phyloP scores from a whole-genome alignment of 2,888 invertebrate species.

The Lobophora halterata region DNA sequence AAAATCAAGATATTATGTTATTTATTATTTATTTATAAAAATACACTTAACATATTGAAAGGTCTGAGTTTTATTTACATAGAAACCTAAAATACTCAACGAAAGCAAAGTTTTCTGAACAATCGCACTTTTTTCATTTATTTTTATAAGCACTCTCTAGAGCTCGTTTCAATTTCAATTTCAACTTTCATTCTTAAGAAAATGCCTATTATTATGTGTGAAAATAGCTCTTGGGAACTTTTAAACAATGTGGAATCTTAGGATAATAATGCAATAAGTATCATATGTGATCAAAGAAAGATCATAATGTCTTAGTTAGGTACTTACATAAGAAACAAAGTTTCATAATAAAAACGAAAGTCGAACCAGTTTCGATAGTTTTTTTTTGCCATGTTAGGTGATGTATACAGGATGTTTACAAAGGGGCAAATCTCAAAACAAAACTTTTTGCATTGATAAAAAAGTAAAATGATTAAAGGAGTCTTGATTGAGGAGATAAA shows the following conservation, averaged over 20 bases:
- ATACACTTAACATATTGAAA: not conserved
- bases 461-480: too few relatives aligned
- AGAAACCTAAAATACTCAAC: too few relatives aligned
- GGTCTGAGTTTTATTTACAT: too few relatives aligned
- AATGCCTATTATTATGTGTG: conserved; percentile 8
- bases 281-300: conserved; percentile 9
- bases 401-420: too few relatives aligned
- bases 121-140: not conserved
- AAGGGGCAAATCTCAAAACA: too few relatives aligned
- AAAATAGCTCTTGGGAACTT: conserved; percentile 9
- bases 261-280: conserved; percentile 6
- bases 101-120: too few relatives aligned
- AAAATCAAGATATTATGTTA: not conserved
- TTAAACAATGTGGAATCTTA: conserved; percentile 1
- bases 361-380: conserved; percentile 23
- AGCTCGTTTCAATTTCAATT: conserved; percentile 1
- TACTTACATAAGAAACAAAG: conserved; percentile 16
- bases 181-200: conserved; percentile 13
- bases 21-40: not conserved
- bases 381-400: too few relatives aligned
- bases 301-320: conserved; percentile 5
- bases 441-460: too few relatives aligned
- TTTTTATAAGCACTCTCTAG: not conserved
- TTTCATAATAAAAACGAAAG: conserved; percentile 26
- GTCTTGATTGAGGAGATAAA: too few relatives aligned